phyloP scores from a whole-genome alignment of 2,797 vertebrate genomes.

The Ambastaia sidthimunki region DNA sequence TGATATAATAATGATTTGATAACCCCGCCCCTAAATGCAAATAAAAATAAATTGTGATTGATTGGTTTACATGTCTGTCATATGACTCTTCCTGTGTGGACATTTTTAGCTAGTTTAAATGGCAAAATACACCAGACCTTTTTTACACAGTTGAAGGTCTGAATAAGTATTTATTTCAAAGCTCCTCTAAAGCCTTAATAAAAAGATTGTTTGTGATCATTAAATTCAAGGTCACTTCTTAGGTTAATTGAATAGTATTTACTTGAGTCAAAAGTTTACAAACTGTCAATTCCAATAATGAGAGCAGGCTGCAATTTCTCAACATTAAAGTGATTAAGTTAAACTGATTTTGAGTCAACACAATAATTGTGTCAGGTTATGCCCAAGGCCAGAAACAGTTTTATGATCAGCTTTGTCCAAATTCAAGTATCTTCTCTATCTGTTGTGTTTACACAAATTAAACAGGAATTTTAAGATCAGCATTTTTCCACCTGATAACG shows the following conservation, averaged over 20 bases:
- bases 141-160: too few relatives aligned
- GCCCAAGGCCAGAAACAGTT: slow-evolving; percentile 32
- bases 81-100: background rate
- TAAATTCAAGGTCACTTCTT: slow-evolving; percentile 5
- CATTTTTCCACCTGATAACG: too few relatives aligned
- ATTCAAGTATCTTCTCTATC: slow-evolving; percentile 44
- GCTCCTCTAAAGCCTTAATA: background rate
- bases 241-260: background rate
- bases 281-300: background rate
- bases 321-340: background rate
- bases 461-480: background rate
- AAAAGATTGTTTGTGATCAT: background rate
- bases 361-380: background rate
- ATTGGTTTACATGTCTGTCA: background rate
- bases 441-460: slow-evolving; percentile 30
- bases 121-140: background rate
- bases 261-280: slow-evolving; percentile 9
- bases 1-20: background rate
- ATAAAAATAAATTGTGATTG: background rate
- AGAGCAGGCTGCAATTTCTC: background rate
- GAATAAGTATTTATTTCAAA: background rate
- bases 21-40: background rate
- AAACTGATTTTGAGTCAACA: background rate
- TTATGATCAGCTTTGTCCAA: slow-evolving; percentile 45
- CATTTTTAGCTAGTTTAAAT: background rate